Percentiles rank a stretch among this genome's conserved stretches.
Evolutionary conservation across 35 echinoderm and acorn worm species (phyloP).

Genomic region (Amphiura filiformis): DNA sequence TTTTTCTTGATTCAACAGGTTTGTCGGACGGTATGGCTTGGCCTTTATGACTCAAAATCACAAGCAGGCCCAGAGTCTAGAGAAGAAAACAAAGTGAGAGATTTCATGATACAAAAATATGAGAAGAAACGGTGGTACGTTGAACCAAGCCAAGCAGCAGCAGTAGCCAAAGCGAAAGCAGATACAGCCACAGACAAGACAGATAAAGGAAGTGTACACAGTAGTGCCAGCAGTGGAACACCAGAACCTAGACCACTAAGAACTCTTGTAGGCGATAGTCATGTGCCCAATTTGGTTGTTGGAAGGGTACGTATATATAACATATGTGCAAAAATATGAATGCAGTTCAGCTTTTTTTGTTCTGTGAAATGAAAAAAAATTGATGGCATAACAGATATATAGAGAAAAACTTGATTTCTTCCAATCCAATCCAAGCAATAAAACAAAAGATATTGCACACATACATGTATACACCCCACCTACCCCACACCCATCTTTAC

Average conservation of each 20-base stretch:
- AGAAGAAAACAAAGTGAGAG: slow-evolving; percentile 73
- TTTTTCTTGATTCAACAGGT: slow-evolving; percentile 13
- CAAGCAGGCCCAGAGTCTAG: slow-evolving; percentile 59
- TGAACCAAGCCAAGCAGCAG: slow-evolving; percentile 46
- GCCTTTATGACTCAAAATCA: slow-evolving; percentile 59
- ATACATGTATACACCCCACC: no score
- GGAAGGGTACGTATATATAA: background rate
- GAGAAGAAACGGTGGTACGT: slow-evolving; percentile 82
- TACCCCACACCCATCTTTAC: no score
- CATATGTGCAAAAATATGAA: background rate
- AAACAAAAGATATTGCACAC: no score
- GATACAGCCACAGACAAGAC: background rate
- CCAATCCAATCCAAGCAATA: no score
- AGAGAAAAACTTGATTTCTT: no score
- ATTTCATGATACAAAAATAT: slow-evolving; percentile 80
- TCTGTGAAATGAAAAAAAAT: no score
- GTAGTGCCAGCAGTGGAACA: background rate
- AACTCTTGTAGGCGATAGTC: background rate
- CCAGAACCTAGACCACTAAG: background rate
- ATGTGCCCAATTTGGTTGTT: background rate
- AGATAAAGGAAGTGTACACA: background rate
- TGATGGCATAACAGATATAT: no score
- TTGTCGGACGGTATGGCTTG: slow-evolving; percentile 62
- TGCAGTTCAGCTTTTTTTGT: no score
- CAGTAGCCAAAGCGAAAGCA: background rate